Conservation (phyloP, 2,113 vertebrate species). For the Caretta caretta region DNA sequence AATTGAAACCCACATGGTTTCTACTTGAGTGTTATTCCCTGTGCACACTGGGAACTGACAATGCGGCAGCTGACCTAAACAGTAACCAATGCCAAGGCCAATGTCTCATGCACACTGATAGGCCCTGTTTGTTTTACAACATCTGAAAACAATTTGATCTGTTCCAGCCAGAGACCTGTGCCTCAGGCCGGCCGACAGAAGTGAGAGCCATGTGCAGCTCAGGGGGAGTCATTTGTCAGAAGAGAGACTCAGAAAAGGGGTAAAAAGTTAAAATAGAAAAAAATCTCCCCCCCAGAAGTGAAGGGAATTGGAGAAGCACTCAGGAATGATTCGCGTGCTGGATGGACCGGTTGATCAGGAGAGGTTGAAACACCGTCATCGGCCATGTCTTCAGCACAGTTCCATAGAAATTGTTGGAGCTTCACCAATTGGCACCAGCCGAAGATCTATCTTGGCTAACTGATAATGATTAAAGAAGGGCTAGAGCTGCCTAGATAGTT, state of each 20-base stretch:
- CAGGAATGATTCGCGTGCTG: background rate
- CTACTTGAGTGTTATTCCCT: background rate
- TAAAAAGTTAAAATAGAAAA: background rate
- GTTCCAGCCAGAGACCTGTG: background rate
- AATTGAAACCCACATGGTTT: background rate
- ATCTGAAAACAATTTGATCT: background rate
- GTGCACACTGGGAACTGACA: background rate
- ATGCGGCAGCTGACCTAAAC: background rate
- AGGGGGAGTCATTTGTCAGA: too few relatives aligned
- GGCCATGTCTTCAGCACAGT: background rate
- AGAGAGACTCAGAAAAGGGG: background rate
- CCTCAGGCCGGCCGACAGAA: background rate
- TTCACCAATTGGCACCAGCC: background rate
- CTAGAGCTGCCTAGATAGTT: background rate
- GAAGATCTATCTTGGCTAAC: background rate
- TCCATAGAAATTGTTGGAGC: background rate
- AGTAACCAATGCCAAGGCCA: too few relatives aligned
- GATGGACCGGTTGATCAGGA: background rate
- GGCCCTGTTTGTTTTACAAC: background rate
- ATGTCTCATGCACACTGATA: background rate
- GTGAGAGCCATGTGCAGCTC: background rate
- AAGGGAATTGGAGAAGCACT: background rate
- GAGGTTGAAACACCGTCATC: background rate
- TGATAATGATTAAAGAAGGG: background rate
- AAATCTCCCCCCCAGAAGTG: background rate